Evolutionary conservation across 2,113 vertebrate genomes (phyloP), one percentile per base, ranked within the genome.

Genomic region (Machaerirhynchus nigripectus): DNA sequence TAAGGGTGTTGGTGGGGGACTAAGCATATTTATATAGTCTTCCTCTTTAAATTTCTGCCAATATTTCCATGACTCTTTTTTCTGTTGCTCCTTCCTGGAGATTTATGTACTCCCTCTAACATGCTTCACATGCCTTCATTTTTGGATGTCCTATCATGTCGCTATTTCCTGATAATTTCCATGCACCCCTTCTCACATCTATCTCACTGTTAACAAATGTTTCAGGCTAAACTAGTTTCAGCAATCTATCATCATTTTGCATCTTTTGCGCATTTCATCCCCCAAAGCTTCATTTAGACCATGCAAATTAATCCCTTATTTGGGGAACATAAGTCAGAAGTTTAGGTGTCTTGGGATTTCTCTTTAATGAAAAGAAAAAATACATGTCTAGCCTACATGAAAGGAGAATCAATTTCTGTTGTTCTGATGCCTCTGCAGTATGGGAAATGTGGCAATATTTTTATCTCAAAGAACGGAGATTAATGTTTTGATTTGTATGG

Each of bases 81-180:
- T 56, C 56, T 63, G 4, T 6, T 42, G 3, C 3, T 12, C 18
- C 44, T 70, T 90, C 18, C 22, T 39, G 8, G 2, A 78, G 7
- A 39, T 13, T 52, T 87, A 46, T 39, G 76, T 68, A 24, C 1
- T 42, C 2, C 4, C 2, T 50, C 33, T 69, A 26, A 42, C 26
- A 37, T 30, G 6, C 23, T 17, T 37, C 1, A 1, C 30, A 27
- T 65, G 6, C 44, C 30, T 69, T 87, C 17, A 33, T 5, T 23
- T 59, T 21, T 89, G 24, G 13, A 39, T 52, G 1, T 10, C 9
- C 5, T 23, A 9, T 2, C 1, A 3, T 22, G 8, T 1, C 2
- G 0, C 14, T 60, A 60, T 52, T 74, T 70, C 27, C 15, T 52
- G 7, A 46, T 33, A 23, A 27, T 18, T 69, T 74, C n/a, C 10